These are phyloP conservation scores for Saturnia japonica DNA, from an alignment of 2,888 invertebrate genomes.

Conservation along the genomic window DNA sequence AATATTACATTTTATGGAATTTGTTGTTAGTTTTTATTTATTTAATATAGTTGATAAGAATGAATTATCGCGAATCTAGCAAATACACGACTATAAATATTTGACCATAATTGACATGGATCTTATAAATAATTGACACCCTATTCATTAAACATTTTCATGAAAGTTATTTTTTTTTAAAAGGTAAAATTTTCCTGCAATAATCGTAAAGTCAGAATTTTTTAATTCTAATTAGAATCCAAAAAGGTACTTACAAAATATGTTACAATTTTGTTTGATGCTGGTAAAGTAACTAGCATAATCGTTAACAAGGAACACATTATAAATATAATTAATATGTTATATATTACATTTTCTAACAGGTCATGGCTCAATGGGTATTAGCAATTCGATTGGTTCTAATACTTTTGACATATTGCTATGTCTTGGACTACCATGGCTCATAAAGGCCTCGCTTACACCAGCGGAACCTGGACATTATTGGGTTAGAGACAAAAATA, in stretches of 20 bases:
- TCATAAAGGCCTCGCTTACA: conserved; percentile 92
- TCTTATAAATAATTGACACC: no score
- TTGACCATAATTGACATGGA: background rate
- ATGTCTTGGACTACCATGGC: conserved; percentile 93
- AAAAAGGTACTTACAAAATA: no score
- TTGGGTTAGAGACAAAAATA: conserved; percentile 79
- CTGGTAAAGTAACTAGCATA: background rate
- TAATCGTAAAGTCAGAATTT: no score
- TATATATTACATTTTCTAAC: conserved; percentile 28
- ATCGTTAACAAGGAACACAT: background rate
- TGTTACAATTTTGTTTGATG: no score
- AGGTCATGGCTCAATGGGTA: conserved; percentile 96
- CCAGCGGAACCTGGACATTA: conserved; percentile 90
- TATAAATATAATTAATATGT: background rate
- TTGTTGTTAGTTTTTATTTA: background rate
- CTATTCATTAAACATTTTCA: background rate
- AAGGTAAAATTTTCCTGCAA: no score
- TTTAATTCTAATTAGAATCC: no score
- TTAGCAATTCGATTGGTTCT: conserved; percentile 94
- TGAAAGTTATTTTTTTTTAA: background rate
- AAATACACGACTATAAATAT: background rate
- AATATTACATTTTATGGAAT: conserved; percentile 8
- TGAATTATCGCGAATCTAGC: background rate
- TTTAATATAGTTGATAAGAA: background rate
- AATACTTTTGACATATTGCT: conserved; percentile 95